Conservation (phyloP, 2,888 invertebrate species). For the Cerceris ruficornis region DNA sequence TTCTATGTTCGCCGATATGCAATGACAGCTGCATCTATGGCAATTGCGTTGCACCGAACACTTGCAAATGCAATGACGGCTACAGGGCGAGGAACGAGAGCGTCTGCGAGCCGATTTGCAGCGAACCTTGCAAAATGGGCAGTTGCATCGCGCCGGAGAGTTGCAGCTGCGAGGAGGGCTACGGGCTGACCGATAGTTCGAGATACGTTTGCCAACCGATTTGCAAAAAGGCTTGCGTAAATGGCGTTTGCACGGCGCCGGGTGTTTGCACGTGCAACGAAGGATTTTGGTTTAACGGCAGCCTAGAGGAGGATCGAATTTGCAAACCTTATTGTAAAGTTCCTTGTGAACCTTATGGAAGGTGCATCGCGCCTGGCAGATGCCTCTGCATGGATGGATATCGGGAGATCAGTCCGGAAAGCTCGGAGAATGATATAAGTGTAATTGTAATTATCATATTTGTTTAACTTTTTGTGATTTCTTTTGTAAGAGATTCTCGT, state of each 20-base stretch:
- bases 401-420: background rate
- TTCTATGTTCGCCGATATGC: slow-evolving; percentile 83
- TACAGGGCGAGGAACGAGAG: slow-evolving; percentile 68
- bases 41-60: slow-evolving; percentile 82
- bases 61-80: slow-evolving; percentile 84
- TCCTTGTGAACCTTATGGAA: slow-evolving; percentile 63
- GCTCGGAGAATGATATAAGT: slow-evolving; percentile 63
- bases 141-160: slow-evolving; percentile 64
- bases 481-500: too few species aligned
- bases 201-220: slow-evolving; percentile 67
- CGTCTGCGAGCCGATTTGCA: slow-evolving; percentile 80
- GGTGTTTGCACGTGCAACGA: slow-evolving; percentile 78
- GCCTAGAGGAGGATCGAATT: slow-evolving; percentile 38
- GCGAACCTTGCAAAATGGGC: slow-evolving; percentile 67
- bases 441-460: too few species aligned
- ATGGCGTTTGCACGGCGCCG: slow-evolving; percentile 82
- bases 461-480: too few species aligned
- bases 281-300: slow-evolving; percentile 77
- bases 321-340: slow-evolving; percentile 39
- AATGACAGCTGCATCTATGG: slow-evolving; percentile 83
- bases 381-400: slow-evolving; percentile 72
- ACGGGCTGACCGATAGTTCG: slow-evolving; percentile 54
- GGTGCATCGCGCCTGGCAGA: slow-evolving; percentile 66
- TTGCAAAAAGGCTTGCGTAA: slow-evolving; percentile 80
- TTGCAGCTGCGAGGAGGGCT: slow-evolving; percentile 68